A percentile compares a stretch with the other conserved stretches of the same genome.
Evolutionary conservation across 1,140 invertebrate species (phyloP).

Genomic region (Pinna nobilis): DNA sequence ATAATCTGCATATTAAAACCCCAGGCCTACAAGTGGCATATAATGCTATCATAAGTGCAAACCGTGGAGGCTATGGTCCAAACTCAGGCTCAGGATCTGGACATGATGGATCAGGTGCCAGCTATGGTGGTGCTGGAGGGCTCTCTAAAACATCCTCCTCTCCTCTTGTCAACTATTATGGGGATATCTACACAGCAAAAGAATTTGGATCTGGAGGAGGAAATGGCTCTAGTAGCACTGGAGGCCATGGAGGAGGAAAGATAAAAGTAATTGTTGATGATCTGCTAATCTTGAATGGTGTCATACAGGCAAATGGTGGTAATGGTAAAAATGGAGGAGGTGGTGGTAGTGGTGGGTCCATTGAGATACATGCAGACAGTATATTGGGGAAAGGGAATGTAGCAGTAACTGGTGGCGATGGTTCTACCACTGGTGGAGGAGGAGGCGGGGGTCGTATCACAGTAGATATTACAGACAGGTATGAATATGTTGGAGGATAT

Average conservation of each 20-base stretch:
- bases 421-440: constrained; percentile 47
- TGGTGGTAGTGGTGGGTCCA: constrained; percentile 54
- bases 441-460: constrained; percentile 59
- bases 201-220: constrained; percentile 59
- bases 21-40: constrained; percentile 52
- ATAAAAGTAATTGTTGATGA: constrained; percentile 35
- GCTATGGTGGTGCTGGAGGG: constrained; percentile 60
- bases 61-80: constrained; percentile 35
- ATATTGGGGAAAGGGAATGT: constrained; percentile 52
- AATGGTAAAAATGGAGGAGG: constrained; percentile 52
- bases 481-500: constrained; percentile 53
- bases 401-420: constrained; percentile 43
- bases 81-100: constrained; percentile 41
- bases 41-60: constrained; percentile 44
- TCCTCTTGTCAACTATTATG: constrained; percentile 36
- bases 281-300: constrained; percentile 50
- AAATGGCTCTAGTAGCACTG: constrained; percentile 37
- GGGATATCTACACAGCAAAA: constrained; percentile 42
- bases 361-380: constrained; percentile 41
- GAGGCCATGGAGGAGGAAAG: constrained; percentile 56
- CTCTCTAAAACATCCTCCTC: constrained; percentile 13
- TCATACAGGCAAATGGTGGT: constrained; percentile 48
- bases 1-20: constrained; percentile 47
- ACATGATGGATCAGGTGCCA: constrained; percentile 48
- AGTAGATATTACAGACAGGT: constrained; percentile 41